Conservation (phyloP, 2,888 invertebrate species). For the Andrena bucephala region DNA sequence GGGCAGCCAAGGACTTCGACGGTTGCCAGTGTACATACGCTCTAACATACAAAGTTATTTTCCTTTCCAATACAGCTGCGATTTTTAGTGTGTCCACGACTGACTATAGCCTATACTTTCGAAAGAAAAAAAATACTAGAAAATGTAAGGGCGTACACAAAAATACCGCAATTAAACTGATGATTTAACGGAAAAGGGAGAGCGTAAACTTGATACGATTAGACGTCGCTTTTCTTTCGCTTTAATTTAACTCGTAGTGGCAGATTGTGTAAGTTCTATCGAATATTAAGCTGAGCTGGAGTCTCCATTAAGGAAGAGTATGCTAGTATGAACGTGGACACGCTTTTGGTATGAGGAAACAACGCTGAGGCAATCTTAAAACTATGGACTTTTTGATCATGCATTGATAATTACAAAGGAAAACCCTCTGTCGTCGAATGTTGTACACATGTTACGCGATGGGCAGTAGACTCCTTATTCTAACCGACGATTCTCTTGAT, state of each 20-base stretch:
- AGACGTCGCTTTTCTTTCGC: conserved; percentile 64
- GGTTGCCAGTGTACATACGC: conserved; percentile 76
- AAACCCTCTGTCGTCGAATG: conserved; percentile 77
- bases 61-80: conserved; percentile 79
- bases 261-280: conserved; percentile 38
- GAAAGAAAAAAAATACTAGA: conserved; percentile 14
- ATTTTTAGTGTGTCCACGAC: conserved; percentile 80
- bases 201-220: conserved; percentile 77
- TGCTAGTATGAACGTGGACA: conserved; percentile 76
- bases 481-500: conserved; percentile 69
- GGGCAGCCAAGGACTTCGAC: conserved; percentile 77
- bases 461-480: conserved; percentile 56
- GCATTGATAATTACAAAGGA: conserved; percentile 74
- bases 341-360: conserved; percentile 83
- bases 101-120: conserved; percentile 54
- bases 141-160: conserved; percentile 60
- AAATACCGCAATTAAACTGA: conserved; percentile 47
- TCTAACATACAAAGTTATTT: conserved; percentile 73
- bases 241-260: conserved; percentile 60
- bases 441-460: conserved; percentile 62
- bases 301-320: conserved; percentile 73
- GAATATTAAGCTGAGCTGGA: conserved; percentile 67
- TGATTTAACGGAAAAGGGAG: conserved; percentile 73
- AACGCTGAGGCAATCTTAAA: conserved; percentile 85
- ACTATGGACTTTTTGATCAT: conserved; percentile 86